Evolutionary conservation across 2,797 vertebrate genomes (phyloP).

Genomic region (Aselliscus stoliczkanus): DNA sequence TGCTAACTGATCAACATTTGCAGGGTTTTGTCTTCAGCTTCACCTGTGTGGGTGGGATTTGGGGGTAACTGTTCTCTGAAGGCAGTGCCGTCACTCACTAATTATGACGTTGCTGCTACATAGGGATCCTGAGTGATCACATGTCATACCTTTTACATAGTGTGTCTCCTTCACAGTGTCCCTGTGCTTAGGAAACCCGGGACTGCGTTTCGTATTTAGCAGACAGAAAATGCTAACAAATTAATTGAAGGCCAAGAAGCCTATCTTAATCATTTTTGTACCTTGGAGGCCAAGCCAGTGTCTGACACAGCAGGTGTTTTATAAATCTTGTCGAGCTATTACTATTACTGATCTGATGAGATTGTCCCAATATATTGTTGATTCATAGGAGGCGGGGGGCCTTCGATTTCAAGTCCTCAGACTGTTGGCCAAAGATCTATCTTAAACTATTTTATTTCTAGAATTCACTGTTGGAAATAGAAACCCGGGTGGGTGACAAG

Average conservation of each 20-base stretch:
- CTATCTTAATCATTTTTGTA: rapidly evolving
- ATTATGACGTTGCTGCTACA: rapidly evolving
- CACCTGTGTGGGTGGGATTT: rapidly evolving
- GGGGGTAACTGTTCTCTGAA: background rate
- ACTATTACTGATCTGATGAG: background rate
- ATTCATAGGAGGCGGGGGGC: background rate
- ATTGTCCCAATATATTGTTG: rapidly evolving
- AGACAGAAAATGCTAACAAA: background rate
- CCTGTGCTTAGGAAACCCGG: background rate
- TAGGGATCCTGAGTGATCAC: rapidly evolving
- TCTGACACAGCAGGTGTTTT: rapidly evolving
- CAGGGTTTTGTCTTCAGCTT: background rate
- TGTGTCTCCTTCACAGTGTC: background rate
- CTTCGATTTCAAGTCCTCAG: background rate
- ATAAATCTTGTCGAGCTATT: rapidly evolving
- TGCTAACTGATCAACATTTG: rapidly evolving
- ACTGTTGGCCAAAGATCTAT: background rate
- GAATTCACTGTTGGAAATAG: background rate
- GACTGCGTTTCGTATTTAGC: background rate
- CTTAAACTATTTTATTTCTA: background rate
- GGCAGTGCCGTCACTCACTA: rapidly evolving
- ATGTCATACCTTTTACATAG: rapidly evolving
- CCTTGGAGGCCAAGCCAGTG: background rate
- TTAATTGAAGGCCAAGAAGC: background rate
- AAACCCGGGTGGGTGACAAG: rapidly evolving